A percentile compares a stretch with the other conserved stretches of the same genome.
Conservation (phyloP, 2,888 invertebrate species). For the Brachyopa scutellaris region DNA sequence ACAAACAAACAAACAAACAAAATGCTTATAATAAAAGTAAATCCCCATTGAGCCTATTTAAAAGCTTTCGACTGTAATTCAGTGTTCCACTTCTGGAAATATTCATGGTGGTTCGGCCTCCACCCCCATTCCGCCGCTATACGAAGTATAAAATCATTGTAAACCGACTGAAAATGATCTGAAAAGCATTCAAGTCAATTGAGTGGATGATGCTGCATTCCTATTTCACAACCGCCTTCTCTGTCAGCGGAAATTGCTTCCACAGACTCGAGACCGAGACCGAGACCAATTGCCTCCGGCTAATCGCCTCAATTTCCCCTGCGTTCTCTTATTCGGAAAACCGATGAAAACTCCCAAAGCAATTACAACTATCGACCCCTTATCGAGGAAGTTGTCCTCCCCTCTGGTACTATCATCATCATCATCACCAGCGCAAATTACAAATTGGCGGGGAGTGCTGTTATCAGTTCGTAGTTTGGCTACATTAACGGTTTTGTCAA, state of each 20-base stretch:
- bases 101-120: too few species aligned
- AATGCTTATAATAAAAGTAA: not conserved
- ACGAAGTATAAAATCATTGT: too few species aligned
- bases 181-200: slow-evolving; percentile 49
- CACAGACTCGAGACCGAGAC: slow-evolving; percentile 11
- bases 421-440: slow-evolving; percentile 13
- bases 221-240: slow-evolving; percentile 13
- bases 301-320: slow-evolving; percentile 35
- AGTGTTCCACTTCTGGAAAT: not conserved
- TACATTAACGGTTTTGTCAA: slow-evolving; percentile 23
- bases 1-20: not conserved
- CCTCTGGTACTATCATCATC: slow-evolving; percentile 3
- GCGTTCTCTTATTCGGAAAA: not conserved
- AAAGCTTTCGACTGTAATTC: slow-evolving; percentile 13
- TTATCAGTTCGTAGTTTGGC: slow-evolving; percentile 21
- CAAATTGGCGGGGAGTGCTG: slow-evolving; percentile 14
- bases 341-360: slow-evolving; percentile 49
- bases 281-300: slow-evolving; percentile 35
- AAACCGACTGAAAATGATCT: slow-evolving; percentile 22
- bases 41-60: slow-evolving; percentile 9
- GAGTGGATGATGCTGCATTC: slow-evolving; percentile 36
- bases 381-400: slow-evolving; percentile 19
- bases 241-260: slow-evolving; percentile 51
- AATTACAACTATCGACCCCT: slow-evolving; percentile 57
- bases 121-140: too few species aligned